Percentiles rank a stretch among this genome's conserved stretches.
These are phyloP conservation scores for Battus philenor DNA, from an alignment of 1,140 invertebrate species.

Conservation along the genomic window DNA sequence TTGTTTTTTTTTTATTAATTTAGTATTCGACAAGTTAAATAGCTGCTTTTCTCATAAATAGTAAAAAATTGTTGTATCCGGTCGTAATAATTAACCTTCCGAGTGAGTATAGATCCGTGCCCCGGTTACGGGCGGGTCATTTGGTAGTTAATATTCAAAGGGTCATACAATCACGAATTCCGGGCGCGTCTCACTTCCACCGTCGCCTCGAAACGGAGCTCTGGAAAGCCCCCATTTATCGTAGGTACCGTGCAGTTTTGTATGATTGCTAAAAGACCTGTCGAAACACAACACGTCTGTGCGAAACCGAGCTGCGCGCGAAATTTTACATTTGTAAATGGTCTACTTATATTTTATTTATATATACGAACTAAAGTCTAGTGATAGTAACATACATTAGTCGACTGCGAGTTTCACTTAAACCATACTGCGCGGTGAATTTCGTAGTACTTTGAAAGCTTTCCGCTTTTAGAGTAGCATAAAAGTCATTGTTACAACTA, in stretches of 20 bases:
- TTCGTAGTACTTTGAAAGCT: no score
- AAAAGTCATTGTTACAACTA: no score
- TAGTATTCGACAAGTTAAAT: no score
- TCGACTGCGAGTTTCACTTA: no score
- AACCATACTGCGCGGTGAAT: no score
- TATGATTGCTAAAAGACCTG: not conserved
- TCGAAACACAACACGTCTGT: not conserved
- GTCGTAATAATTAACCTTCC: no score
- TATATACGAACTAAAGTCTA: no score
- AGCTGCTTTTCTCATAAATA: no score
- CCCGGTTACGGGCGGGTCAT: constrained; percentile 51
- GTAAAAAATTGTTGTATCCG: no score
- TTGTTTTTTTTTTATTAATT: no score
- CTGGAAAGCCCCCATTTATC: constrained; percentile 43
- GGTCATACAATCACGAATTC: constrained; percentile 61
- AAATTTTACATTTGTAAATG: not conserved
- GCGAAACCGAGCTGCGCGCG: constrained; percentile 1
- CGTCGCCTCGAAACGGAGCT: constrained; percentile 35
- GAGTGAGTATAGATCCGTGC: constrained; percentile 39
- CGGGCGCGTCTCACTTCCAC: constrained; percentile 47
- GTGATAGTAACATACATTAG: no score
- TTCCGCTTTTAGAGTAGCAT: no score
- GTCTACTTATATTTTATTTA: not conserved
- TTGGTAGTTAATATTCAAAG: constrained; percentile 67
- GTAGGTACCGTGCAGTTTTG: constrained; percentile 33